Conservation (phyloP, 2,888 invertebrate species). For the Nebria brevicollis region DNA sequence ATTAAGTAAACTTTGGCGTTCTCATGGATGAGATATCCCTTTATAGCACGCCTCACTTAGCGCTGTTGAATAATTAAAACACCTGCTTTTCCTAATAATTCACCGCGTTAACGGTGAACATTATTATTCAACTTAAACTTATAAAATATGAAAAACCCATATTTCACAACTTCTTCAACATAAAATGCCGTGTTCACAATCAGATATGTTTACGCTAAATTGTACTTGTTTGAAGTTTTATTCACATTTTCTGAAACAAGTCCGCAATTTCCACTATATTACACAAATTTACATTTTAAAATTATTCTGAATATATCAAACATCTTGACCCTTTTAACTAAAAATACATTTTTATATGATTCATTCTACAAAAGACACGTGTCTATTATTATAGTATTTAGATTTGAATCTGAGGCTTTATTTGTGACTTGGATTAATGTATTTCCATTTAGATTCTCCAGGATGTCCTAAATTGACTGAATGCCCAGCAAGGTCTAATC, state of each 20-base stretch:
- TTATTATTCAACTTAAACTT: neutral
- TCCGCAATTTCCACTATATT: neutral
- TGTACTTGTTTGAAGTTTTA: neutral
- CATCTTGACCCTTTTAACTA: too few relatives aligned
- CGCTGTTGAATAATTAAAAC: neutral
- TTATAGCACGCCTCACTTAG: too few relatives aligned
- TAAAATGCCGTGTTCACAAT: neutral
- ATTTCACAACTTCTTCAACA: neutral
- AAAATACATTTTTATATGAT: neutral
- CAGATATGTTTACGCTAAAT: neutral
- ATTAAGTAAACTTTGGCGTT: neutral
- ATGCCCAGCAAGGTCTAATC: constrained; percentile 71
- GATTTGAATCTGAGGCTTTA: too few relatives aligned
- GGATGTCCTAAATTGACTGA: constrained; percentile 61
- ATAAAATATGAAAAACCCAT: neutral
- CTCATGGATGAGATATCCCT: too few relatives aligned
- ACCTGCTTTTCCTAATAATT: neutral
- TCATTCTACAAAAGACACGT: too few relatives aligned
- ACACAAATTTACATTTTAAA: neutral
- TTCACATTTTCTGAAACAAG: neutral
- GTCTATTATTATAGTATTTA: too few relatives aligned
- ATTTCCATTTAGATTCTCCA: constrained; percentile 51
- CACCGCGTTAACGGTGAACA: too few relatives aligned
- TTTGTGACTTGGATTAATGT: neutral
- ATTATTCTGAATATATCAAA: too few relatives aligned